Base-by-base conservation (phyloP, 2,797 vertebrate species). In the Premnoplex brunnescens region DNA sequence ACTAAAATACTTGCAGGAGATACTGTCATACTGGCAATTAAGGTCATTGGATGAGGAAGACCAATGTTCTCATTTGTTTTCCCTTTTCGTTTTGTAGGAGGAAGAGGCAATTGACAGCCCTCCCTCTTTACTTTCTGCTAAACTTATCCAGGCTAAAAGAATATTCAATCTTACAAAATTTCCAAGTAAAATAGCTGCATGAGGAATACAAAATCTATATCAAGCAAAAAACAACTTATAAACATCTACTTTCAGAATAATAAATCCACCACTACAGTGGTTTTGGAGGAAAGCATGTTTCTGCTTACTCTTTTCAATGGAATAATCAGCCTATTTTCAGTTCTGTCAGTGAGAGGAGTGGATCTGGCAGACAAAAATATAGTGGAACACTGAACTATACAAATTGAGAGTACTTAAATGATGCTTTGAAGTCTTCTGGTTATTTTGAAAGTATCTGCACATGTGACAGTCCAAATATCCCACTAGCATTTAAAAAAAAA, bases 1-100 rank as follows among this genome's bases (percentile, higher is more conserved):
- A 91, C 86, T 93, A 80, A 95, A 95, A 85, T 95, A 95, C 92
- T 95, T 96, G 64, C 81, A 96, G 89, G 72, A 97, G 95, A 96
- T 95, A 96, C 87, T 96, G 94, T 95, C 94, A 95, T 75, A 85
- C 62, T 80, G 95, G 86, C 68, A 96, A 93, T 96, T 93, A 96
- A 89, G 76, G 60, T 22, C 74, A 76, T 10, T 67, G 63, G 52
- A 88, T 59, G 88, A 68, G 44, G 68, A 77, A 83, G 55, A 88
- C 36, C 2, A 68, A 54, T 69, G 89, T 86, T 75, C 66, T 77
- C 56, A 7, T 88, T 62, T 73, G 24, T 76, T 92, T 76, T 67
- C 24, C 58, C 21, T 63, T 86, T 51, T 46, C 16, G 6, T 82
- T 88, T 90, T 54, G 22, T 17, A 52, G 41, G 30, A 78, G 32